phyloP scores from a whole-genome alignment of 2,797 vertebrate species.

The Spheniscus humboldti region DNA sequence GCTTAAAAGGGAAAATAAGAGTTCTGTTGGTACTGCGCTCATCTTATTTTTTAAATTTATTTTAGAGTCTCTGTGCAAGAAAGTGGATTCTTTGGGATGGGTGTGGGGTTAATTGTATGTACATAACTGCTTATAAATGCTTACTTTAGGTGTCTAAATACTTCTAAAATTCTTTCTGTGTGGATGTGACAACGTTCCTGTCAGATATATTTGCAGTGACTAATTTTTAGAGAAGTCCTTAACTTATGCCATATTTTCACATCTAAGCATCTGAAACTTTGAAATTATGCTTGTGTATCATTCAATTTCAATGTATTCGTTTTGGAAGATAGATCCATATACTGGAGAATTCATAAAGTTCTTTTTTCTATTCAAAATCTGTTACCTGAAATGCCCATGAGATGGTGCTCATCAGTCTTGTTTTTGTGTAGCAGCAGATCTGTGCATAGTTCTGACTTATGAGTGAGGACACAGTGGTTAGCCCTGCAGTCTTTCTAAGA shows the following conservation, averaged over 20 bases:
- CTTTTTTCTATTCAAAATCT: background rate
- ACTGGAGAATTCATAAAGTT: background rate
- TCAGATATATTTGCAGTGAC: background rate
- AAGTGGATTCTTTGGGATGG: background rate
- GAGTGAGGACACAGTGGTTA: background rate
- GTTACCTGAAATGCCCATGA: slow-evolving; percentile 54
- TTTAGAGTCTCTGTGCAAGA: background rate
- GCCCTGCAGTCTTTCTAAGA: background rate
- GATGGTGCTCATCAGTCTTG: slow-evolving; percentile 64
- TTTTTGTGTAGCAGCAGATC: background rate
- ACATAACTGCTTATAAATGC: background rate
- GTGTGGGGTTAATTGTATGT: background rate
- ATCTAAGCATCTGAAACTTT: background rate
- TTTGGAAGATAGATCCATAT: background rate
- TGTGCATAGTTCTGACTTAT: background rate
- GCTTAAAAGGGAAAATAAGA: background rate
- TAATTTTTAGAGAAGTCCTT: background rate
- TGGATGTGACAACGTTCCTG: background rate
- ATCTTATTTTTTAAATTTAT: background rate
- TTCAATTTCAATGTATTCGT: background rate
- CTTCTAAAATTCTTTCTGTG: background rate
- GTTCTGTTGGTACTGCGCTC: background rate
- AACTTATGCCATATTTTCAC: background rate
- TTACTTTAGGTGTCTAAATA: background rate
- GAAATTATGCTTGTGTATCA: background rate